phyloP scores from a whole-genome alignment of 2,888 invertebrate genomes.

The Nowickia ferox region DNA sequence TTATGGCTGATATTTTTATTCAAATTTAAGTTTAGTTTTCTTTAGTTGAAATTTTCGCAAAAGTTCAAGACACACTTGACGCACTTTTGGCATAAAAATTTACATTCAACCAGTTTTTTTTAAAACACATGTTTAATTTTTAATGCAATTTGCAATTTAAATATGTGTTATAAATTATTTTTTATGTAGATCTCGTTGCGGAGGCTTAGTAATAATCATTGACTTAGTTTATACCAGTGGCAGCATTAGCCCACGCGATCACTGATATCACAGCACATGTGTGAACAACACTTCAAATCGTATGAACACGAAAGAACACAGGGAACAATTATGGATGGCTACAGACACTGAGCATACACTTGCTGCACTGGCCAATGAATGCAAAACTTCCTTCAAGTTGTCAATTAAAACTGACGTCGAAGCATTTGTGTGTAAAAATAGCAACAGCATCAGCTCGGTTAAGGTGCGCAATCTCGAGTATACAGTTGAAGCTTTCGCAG shows the following conservation, averaged over 20 bases:
- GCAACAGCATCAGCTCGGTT: constrained; percentile 68
- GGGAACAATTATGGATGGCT: too few relatives aligned
- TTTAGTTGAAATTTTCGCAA: constrained; percentile 4
- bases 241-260: constrained; percentile 94
- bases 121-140: constrained; percentile 40
- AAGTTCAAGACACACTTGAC: constrained; percentile 23
- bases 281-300: constrained; percentile 86
- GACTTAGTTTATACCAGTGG: constrained; percentile 88
- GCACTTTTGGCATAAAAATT: constrained; percentile 1
- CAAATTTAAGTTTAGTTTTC: constrained; percentile 11
- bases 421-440: constrained; percentile 53
- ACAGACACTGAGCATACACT: too few relatives aligned
- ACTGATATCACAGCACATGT: constrained; percentile 95
- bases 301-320: too few relatives aligned
- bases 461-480: constrained; percentile 70
- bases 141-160: background rate
- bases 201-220: constrained; percentile 91
- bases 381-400: too few relatives aligned
- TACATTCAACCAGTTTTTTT: background rate
- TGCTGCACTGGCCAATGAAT: too few relatives aligned
- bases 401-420: constrained; percentile 58
- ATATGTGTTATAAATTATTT: constrained; percentile 73
- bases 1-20: background rate
- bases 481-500: constrained; percentile 30
- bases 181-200: constrained; percentile 90